These are phyloP conservation scores for Regulus satrapa DNA, from an alignment of 2,113 vertebrate genomes.

Conservation along the genomic window DNA sequence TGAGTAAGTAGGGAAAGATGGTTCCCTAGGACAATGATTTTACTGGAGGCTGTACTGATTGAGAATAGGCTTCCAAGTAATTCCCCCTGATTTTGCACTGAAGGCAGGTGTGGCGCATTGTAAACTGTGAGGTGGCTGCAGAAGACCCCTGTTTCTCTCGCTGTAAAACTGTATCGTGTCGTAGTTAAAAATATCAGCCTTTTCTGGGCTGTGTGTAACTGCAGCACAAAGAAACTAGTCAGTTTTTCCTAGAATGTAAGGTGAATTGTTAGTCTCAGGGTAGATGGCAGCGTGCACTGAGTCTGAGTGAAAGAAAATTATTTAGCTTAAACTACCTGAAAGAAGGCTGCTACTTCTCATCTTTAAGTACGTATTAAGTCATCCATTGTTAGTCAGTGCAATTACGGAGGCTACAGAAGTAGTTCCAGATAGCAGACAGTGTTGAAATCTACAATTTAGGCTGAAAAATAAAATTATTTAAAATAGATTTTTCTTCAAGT, in stretches of 20 bases:
- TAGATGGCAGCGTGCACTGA: neutral
- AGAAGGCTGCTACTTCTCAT: neutral
- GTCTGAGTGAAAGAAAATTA: neutral
- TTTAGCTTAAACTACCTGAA: neutral
- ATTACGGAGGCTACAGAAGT: neutral
- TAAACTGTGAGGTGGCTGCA: neutral
- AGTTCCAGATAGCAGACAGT: neutral
- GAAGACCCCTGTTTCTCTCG: neutral
- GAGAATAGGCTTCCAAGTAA: neutral
- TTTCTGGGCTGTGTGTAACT: neutral
- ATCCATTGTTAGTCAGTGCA: neutral
- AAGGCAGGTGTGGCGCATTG: accelerated
- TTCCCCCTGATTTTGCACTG: neutral
- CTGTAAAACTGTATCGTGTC: neutral
- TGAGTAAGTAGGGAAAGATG: neutral
- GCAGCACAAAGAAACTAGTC: neutral
- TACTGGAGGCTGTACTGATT: neutral
- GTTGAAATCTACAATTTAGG: neutral
- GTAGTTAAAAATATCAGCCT: neutral
- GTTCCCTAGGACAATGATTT: neutral
- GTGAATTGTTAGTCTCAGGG: neutral
- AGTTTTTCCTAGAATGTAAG: neutral
- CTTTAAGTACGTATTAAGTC: neutral
- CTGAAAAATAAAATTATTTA: neutral
- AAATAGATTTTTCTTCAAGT: neutral